These are phyloP conservation scores for Temnothorax curvispinosus DNA, from an alignment of 1,140 invertebrate species.

Conservation along the genomic window DNA sequence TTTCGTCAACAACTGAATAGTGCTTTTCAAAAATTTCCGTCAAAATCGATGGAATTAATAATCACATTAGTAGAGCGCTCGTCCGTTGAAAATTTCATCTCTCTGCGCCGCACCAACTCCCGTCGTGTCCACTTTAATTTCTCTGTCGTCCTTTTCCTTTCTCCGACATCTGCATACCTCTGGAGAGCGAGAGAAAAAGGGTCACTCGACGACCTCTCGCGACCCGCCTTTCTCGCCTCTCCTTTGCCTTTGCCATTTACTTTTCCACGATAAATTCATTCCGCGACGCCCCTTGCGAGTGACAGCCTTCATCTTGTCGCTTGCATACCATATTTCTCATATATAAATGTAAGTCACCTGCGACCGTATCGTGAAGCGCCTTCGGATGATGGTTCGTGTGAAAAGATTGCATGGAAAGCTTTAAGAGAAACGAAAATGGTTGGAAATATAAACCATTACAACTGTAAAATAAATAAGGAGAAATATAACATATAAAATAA, in stretches of 20 bases:
- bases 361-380: background rate
- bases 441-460: background rate
- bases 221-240: conserved; percentile 13
- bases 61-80: background rate
- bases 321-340: conserved; percentile 68
- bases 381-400: background rate
- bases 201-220: conserved; percentile 46
- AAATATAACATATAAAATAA: background rate
- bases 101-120: background rate
- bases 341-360: conserved; percentile 39
- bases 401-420: background rate
- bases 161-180: conserved; percentile 54
- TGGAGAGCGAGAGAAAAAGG: conserved; percentile 41
- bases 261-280: conserved; percentile 73
- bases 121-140: conserved; percentile 52
- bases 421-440: background rate
- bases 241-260: conserved; percentile 34
- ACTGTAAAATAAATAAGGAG: background rate
- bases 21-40: background rate
- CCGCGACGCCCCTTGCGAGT: conserved; percentile 63
- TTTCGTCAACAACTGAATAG: background rate
- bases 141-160: conserved; percentile 43
- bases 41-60: conserved; percentile 37
- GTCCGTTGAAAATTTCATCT: conserved; percentile 34
- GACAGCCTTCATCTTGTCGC: conserved; percentile 68